These are phyloP conservation scores for Ommatoiulus sabulosus DNA, from an alignment of 2,888 invertebrate genomes.

Conservation along the genomic window DNA sequence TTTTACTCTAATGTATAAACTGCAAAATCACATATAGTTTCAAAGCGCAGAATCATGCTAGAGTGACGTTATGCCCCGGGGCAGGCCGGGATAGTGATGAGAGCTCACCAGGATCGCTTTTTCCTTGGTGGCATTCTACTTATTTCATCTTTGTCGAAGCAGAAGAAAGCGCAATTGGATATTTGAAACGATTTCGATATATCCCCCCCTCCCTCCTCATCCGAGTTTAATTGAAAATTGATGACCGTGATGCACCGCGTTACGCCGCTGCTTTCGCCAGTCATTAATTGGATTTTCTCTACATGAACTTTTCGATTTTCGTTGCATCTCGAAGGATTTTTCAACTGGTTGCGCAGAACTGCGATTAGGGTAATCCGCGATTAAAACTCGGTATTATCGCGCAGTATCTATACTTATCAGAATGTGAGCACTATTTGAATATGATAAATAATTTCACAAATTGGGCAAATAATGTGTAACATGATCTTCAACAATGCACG, in stretches of 20 bases:
- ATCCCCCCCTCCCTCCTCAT: background rate
- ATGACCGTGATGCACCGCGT: conserved; percentile 47
- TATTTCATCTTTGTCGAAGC: background rate
- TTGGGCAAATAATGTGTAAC: too few species aligned
- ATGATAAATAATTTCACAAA: too few species aligned
- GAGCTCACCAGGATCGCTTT: background rate
- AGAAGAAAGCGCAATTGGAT: background rate
- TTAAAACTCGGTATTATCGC: background rate
- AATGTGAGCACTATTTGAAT: too few species aligned
- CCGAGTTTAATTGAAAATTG: conserved; percentile 23
- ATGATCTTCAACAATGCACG: too few species aligned
- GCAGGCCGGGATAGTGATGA: background rate
- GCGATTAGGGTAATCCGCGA: background rate
- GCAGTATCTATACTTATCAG: too few species aligned
- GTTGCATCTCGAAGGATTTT: background rate
- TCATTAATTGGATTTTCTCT: conserved; percentile 17
- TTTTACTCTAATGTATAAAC: too few species aligned
- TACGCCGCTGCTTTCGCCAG: background rate
- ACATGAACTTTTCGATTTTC: background rate
- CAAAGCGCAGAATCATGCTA: too few species aligned
- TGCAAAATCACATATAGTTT: too few species aligned
- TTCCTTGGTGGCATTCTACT: background rate
- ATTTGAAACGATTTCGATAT: conserved; percentile 30
- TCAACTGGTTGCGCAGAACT: background rate
- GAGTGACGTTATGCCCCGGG: too few species aligned